A percentile compares a stretch with the other conserved stretches of the same genome.
phyloP scores from a whole-genome alignment of 2,113 vertebrate species.

The Burhinus bistriatus region DNA sequence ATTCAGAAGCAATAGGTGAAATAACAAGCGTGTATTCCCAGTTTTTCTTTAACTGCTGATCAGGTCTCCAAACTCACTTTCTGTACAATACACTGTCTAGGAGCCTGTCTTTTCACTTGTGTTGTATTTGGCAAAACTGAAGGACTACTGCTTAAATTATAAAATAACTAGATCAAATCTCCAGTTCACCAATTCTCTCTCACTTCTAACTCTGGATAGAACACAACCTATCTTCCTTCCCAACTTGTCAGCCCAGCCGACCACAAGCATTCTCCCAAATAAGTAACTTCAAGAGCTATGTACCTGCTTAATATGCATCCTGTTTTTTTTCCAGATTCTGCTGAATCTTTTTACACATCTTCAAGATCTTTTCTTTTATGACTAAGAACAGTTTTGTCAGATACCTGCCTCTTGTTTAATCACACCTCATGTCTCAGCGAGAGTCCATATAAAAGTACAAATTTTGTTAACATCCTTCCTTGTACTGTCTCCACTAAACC shows the following conservation, averaged over 20 bases:
- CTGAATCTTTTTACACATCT: background rate
- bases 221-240: background rate
- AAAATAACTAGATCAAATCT: background rate
- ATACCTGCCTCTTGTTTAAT: background rate
- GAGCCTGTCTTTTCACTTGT: background rate
- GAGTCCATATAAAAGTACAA: background rate
- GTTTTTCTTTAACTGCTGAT: background rate
- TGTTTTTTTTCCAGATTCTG: background rate
- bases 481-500: background rate
- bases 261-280: background rate
- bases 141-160: background rate
- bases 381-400: background rate
- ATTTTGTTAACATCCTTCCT: background rate
- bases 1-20: background rate
- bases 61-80: background rate
- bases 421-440: background rate
- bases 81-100: fast-evolving
- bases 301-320: background rate
- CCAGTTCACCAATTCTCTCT: background rate
- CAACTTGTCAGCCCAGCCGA: fast-evolving
- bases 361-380: background rate
- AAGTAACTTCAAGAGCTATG: background rate
- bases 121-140: background rate
- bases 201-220: background rate
- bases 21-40: background rate